Evolutionary conservation across 1,140 invertebrate genomes (phyloP), one percentile per base, ranked within the genome.

Genomic region (Drosophila yakuba): DNA sequence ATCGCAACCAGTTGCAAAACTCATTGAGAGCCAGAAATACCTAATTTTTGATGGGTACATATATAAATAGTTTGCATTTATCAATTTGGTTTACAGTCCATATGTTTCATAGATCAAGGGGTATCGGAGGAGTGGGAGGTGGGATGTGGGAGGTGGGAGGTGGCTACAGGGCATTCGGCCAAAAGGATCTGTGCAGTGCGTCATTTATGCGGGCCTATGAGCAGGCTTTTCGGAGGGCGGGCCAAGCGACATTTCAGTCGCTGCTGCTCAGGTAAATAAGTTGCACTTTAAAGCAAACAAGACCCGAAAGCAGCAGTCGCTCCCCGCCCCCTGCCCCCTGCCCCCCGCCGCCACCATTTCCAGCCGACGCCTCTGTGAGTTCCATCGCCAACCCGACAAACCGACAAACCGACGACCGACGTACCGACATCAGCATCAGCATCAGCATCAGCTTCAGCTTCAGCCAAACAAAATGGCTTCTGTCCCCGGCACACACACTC

Each of bases 231-330:
- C 7, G 17, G 12, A 1, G 14, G 48, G 28, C n/a, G 12, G 44
- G 14, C 32, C 32, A 32, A 11, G 39, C 0, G 4, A 10, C 12
- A 44, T 41, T 51, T 51, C 45, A 39, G 41, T 23, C 32, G 23
- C 8, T 36, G 20, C 41, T 1, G 67, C 57, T 47, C 74, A 88
- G 78, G 83, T 88, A 86, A 88, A 88, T 88, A 88, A 61, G 79
- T 80, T 88, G 72, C 58, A 86, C 83, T 79, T 86, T 88, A 88
- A 88, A 88, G 83, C 67, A 82, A 82, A 82, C 83, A 88, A 62
- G 20, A 67, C 48, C 67, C 67, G 36, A 39, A 64, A 48, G 41
- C 28, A 56, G 36, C 15, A 7, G 15, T 8, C 17, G 6, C 20
- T 5, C 47, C n/a, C 25, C 20, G 20, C 20, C 20, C 20, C 20